These are phyloP conservation scores for Cossypha heuglini DNA, from an alignment of 2,797 vertebrate genomes.

Conservation along the genomic window DNA sequence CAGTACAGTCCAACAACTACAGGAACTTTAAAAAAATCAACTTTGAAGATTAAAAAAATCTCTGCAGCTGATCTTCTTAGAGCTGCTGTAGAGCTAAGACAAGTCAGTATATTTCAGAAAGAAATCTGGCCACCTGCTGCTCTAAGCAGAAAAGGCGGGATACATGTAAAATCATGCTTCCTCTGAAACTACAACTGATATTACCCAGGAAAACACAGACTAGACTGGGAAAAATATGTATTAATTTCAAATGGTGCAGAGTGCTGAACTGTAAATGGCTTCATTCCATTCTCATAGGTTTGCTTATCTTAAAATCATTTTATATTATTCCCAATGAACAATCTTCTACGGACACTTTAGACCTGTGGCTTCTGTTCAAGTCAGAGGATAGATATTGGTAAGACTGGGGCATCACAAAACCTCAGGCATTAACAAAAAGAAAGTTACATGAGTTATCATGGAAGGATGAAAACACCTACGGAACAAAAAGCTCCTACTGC, in stretches of 20 bases:
- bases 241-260: background rate
- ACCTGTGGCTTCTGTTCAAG: background rate
- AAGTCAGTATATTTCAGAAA: background rate
- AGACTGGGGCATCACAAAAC: background rate
- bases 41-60: background rate
- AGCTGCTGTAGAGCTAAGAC: background rate
- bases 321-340: background rate
- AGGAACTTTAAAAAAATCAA: background rate
- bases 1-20: background rate
- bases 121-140: constrained; percentile 1
- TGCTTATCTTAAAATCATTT: background rate
- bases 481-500: background rate
- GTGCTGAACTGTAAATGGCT: background rate
- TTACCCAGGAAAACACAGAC: background rate
- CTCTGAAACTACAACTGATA: background rate
- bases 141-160: background rate
- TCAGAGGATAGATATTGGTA: background rate
- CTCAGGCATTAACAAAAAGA: background rate
- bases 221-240: background rate
- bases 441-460: background rate
- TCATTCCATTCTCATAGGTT: background rate
- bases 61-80: background rate
- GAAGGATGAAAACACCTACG: background rate
- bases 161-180: background rate
- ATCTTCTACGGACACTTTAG: background rate